These are phyloP conservation scores for Numenius arquata DNA, from an alignment of 2,113 vertebrate species.

Conservation along the genomic window DNA sequence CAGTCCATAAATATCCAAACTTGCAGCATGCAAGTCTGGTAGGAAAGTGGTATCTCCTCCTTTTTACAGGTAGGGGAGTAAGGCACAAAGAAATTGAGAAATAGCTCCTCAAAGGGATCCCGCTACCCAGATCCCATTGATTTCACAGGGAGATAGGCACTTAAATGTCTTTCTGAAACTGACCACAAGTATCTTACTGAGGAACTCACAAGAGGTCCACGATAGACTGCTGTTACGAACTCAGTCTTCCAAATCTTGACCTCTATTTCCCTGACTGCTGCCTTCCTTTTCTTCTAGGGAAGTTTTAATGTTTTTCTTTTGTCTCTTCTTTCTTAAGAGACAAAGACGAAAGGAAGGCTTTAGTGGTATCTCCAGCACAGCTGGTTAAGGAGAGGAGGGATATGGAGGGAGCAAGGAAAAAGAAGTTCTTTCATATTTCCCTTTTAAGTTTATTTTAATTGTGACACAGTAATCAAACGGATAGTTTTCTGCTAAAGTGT, in stretches of 20 bases:
- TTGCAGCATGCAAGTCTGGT: fast-evolving
- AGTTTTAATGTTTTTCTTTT: background rate
- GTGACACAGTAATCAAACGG: background rate
- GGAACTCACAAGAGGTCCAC: background rate
- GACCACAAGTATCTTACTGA: background rate
- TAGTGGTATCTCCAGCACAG: background rate
- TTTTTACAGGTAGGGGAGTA: background rate
- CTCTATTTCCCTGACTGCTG: background rate
- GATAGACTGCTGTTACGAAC: background rate
- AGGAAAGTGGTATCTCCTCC: background rate
- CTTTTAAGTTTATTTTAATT: background rate
- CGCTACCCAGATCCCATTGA: fast-evolving
- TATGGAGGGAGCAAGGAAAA: background rate
- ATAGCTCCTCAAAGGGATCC: background rate
- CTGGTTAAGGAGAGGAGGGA: background rate
- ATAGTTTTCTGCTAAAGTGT: background rate
- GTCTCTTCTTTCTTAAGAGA: background rate
- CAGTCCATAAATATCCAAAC: background rate
- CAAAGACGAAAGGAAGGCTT: background rate
- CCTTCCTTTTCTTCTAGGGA: background rate
- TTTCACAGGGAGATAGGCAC: background rate
- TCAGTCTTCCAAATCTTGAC: background rate
- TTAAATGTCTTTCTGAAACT: background rate
- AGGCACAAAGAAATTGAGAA: background rate
- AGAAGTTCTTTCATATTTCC: background rate